Evolutionary conservation across 2,797 vertebrate species (phyloP), one percentile per base, ranked within the genome.

Genomic region (Epinephelus awoara): DNA sequence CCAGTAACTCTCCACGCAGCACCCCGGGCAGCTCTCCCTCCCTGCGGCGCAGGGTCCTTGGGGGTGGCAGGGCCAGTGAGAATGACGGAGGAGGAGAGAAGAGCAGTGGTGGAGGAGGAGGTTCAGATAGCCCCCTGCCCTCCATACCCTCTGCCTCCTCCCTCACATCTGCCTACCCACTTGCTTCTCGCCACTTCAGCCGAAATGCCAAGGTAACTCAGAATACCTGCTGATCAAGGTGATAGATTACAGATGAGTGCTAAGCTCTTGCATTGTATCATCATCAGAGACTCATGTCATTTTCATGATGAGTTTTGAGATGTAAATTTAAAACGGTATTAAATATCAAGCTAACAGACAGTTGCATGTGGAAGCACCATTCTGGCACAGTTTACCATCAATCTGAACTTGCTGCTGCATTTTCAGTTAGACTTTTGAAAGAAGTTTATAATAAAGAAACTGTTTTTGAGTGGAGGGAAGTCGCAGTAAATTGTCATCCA

Each of bases 21-120:
- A 97, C 97, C 3, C 97, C 97, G 0, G 96, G 96, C 90, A 97
- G 95, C 93, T 98, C 97, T 55, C 97, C 97, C 0, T 97, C 96
- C 19, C 89, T 97, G 86, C 96, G 97, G 7, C 96, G 96, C 76
- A 95, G 96, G 70, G 94, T 97, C 67, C 90, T 96, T 18, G 96
- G 96, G 68, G 92, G 95, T 13, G 72, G 96, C 61, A 88, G 95
- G 44, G 92, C 94, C 88, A 94, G 95, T 0, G 96, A 96, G 82
- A 87, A 84, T 0, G 96, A 96, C 75, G 92, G 89, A 42, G 92
- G 80, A 13, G 93, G 86, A 29, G 92, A 87, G 59, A 93, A 92
- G 72, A 88, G 84, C 63, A 63, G 68, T 1, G 25, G 84, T 2
- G 80, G 78, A 9, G 90, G 65, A 18, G 65, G 86, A 6, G 89